Evolutionary conservation across 35 echinoderm and acorn worm species (phyloP).

Genomic region (Ophiothrix spiculata): DNA sequence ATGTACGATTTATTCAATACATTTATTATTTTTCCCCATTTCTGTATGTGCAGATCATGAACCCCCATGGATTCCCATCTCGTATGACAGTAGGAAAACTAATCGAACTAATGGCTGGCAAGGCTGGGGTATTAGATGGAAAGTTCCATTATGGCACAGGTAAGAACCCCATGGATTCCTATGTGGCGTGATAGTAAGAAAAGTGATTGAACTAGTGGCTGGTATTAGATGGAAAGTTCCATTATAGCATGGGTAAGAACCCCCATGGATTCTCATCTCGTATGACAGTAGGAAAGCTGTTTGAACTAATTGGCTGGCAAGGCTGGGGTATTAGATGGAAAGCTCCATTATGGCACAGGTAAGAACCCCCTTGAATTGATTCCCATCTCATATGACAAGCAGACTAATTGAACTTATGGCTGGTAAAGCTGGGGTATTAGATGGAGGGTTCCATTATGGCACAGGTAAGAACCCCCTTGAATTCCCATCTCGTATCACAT

Average conservation of each 20-base stretch:
- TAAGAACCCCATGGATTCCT: conserved; percentile 95
- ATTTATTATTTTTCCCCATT: not conserved
- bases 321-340: conserved; percentile 85
- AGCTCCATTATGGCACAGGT: conserved; percentile 99
- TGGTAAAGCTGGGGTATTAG: conserved; percentile 90
- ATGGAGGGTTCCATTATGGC: conserved; percentile 97
- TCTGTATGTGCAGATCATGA: conserved; percentile 82
- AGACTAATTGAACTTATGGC: conserved; percentile 97
- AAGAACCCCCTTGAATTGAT: conserved; percentile 72
- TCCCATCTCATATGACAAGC: conserved; percentile 99
- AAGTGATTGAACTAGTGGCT: conserved; percentile 93
- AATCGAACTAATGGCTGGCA: conserved; percentile 96
- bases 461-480: conserved; percentile 97
- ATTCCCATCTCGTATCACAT: no score
- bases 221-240: conserved; percentile 87
- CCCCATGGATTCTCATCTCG: conserved; percentile 98
- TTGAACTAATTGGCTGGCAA: conserved; percentile 98
- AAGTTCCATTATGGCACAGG: conserved; percentile 99
- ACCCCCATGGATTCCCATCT: conserved; percentile 98
- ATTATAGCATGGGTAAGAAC: conserved; percentile 99
- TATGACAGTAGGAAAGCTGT: conserved; percentile 99
- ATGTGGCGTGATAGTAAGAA: conserved; percentile 98
- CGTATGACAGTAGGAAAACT: conserved; percentile 99
- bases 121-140: conserved; percentile 88
- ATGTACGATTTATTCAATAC: not conserved